Evolutionary conservation across 1,140 invertebrate genomes (phyloP).

Genomic region (Campoletis sonorensis): DNA sequence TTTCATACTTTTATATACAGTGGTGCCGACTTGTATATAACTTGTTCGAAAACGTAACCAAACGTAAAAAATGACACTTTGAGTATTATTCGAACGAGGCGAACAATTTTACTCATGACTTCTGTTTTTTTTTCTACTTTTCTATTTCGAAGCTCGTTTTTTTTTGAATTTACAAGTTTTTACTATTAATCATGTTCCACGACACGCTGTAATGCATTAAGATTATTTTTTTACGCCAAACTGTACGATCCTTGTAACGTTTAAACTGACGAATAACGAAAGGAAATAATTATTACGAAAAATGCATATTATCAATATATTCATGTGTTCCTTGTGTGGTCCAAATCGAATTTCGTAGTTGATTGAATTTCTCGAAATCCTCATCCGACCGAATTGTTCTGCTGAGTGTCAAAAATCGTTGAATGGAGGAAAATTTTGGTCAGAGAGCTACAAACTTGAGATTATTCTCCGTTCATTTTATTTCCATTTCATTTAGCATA

Average conservation of each 20-base stretch:
- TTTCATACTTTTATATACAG: neutral
- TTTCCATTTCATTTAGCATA: neutral
- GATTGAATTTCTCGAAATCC: too few species aligned
- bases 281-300: too few species aligned
- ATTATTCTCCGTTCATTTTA: neutral
- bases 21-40: constrained; percentile 1
- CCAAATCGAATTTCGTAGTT: too few species aligned
- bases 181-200: neutral
- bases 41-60: neutral
- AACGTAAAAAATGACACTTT: neutral
- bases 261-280: neutral
- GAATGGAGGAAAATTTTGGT: too few species aligned
- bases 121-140: constrained; percentile 9
- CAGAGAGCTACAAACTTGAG: too few species aligned
- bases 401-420: too few species aligned
- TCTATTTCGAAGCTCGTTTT: constrained; percentile 3
- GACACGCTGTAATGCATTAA: neutral
- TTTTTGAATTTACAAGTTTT: constrained; percentile 9
- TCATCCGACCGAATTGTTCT: too few species aligned
- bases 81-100: neutral
- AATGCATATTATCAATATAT: too few species aligned
- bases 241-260: neutral
- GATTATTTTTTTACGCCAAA: constrained; percentile 1
- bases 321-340: too few species aligned
- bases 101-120: neutral